Evolutionary conservation across 2,888 invertebrate genomes (phyloP).

Genomic region (Sicus ferrugineus): DNA sequence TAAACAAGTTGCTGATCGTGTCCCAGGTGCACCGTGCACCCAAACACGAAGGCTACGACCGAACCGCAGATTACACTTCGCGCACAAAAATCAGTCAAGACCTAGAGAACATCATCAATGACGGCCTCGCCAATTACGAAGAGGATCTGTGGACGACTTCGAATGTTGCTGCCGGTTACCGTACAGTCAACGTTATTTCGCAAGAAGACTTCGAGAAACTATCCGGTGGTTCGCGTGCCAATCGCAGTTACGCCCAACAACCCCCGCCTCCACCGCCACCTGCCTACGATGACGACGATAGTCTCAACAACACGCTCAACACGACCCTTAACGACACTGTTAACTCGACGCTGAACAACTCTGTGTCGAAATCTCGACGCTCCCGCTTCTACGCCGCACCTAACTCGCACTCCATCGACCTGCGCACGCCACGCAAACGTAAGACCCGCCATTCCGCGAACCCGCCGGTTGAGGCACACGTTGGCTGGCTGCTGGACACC

Average conservation of each 20-base stretch:
- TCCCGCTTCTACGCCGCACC: slow-evolving; percentile 94
- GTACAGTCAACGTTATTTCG: slow-evolving; percentile 87
- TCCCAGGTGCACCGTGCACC: slow-evolving; percentile 78
- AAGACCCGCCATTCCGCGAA: slow-evolving; percentile 92
- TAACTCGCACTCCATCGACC: slow-evolving; percentile 75
- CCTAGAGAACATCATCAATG: slow-evolving; percentile 93
- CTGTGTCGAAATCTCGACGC: slow-evolving; percentile 65
- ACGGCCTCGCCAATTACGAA: slow-evolving; percentile 96
- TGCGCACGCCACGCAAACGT: slow-evolving; percentile 79
- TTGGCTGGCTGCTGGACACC: slow-evolving; percentile 97
- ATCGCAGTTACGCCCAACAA: slow-evolving; percentile 72
- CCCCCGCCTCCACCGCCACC: slow-evolving; percentile 87
- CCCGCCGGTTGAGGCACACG: slow-evolving; percentile 93
- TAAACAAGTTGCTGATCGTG: slow-evolving; percentile 93
- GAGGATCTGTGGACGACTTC: slow-evolving; percentile 85
- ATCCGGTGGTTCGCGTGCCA: slow-evolving; percentile 67
- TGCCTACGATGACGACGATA: slow-evolving; percentile 67
- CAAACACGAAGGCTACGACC: slow-evolving; percentile 89
- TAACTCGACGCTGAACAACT: slow-evolving; percentile 53
- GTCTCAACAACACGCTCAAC: slow-evolving; percentile 48
- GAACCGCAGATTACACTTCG: slow-evolving; percentile 88
- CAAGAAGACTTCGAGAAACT: slow-evolving; percentile 88
- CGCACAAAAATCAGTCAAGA: slow-evolving; percentile 95
- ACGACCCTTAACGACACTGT: slow-evolving; percentile 52
- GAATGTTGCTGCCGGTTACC: slow-evolving; percentile 71